These are phyloP conservation scores for Semaprochilodus insignis DNA, from an alignment of 2,797 vertebrate species.

Conservation along the genomic window DNA sequence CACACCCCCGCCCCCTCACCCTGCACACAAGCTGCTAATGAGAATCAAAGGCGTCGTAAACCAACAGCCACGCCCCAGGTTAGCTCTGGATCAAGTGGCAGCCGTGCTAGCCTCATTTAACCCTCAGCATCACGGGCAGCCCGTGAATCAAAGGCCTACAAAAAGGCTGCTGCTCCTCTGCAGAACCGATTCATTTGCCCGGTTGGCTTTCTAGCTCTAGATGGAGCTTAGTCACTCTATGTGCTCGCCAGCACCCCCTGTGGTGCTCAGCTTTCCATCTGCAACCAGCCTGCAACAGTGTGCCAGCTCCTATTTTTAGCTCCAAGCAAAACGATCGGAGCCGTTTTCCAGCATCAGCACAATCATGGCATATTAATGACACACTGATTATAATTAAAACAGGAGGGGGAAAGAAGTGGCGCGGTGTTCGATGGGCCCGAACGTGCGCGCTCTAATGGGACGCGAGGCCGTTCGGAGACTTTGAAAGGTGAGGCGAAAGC, in stretches of 20 bases:
- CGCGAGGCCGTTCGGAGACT: constrained; percentile 55
- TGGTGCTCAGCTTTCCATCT: constrained; percentile 13
- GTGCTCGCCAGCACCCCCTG: background rate
- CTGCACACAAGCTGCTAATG: constrained; percentile 4
- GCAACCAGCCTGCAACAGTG: constrained; percentile 3
- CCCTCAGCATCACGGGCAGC: background rate
- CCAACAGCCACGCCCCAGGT: background rate
- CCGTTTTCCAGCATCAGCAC: constrained; percentile 32
- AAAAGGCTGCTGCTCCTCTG: background rate
- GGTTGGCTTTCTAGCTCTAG: background rate
- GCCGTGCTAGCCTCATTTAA: background rate
- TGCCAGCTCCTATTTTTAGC: constrained; percentile 50
- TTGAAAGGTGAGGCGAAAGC: constrained; percentile 69
- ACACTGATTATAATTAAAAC: constrained; percentile 52
- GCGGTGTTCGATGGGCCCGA: constrained; percentile 28
- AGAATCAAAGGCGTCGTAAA: background rate
- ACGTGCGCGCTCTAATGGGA: constrained; percentile 49
- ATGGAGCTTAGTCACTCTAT: background rate
- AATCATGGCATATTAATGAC: constrained; percentile 54
- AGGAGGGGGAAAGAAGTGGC: constrained; percentile 17
- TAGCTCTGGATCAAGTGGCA: background rate
- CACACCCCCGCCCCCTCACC: constrained; percentile 74
- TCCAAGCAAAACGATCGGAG: constrained; percentile 38
- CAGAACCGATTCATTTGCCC: no score
- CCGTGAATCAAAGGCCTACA: constrained; percentile 40